Evolutionary conservation across 2,888 invertebrate genomes (phyloP), one percentile per base, ranked within the genome.

Genomic region (Congeria kusceri): DNA sequence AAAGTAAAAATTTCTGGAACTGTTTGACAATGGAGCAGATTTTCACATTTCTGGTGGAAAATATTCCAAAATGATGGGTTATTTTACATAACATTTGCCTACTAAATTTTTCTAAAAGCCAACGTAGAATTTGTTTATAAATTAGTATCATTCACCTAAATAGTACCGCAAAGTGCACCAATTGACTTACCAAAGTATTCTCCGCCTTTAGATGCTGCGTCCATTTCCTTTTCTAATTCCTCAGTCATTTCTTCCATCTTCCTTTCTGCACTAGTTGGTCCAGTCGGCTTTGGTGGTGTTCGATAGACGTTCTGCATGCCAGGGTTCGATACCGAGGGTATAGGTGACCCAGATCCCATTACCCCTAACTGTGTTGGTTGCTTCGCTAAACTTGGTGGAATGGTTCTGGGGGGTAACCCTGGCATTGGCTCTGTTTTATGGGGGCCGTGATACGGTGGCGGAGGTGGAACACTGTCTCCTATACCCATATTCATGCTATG

Each of bases 131-230:
- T n/a, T n/a, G n/a, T n/a, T n/a, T n/a, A n/a, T n/a, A n/a, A n/a
- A n/a, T n/a, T n/a, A n/a, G n/a, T n/a, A n/a, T n/a, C n/a, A n/a
- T n/a, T n/a, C n/a, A n/a, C n/a, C n/a, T n/a, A n/a, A n/a, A n/a
- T n/a, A n/a, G n/a, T n/a, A n/a, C n/a, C n/a, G n/a, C n/a, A n/a
- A n/a, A n/a, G n/a, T n/a, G n/a, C n/a, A n/a, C n/a, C n/a, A n/a
- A n/a, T n/a, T n/a, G 9, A 76, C 95, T 95, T 94, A 98, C 98
- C 98, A 95, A 98, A 98, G 94, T 98, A 98, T 95, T 98, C 98
- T 87, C 98, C 98, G 87, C 98, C 98, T 93, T 98, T 97, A 89
- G 98, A 97, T 90, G 97, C 97, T 89, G 97, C 96, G 93, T 98
- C 98, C 96, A 99, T 97, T 62, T 91, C 90, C 78, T 91, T 90